Evolutionary conservation across 2,797 vertebrate species (phyloP), one percentile per base, ranked within the genome.

Genomic region (Macropodus opercularis): DNA sequence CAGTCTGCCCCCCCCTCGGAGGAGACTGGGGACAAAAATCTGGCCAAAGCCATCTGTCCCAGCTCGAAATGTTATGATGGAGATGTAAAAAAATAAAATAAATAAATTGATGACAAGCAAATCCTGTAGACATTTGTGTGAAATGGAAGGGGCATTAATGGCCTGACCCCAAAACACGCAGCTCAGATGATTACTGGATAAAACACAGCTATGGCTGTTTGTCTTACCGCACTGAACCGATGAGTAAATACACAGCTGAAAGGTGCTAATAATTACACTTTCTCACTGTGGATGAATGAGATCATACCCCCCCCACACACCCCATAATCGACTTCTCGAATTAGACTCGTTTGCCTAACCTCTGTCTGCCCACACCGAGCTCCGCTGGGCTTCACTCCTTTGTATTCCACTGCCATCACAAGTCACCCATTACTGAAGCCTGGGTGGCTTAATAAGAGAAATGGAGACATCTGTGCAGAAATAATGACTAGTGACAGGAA

Each of bases 1-100:
- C 80, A 78, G 65, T 62, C 55, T 86, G 79, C 85, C 76, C 74
- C 72, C 72, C 80, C n/a, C n/a, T n/a, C 83, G 85, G 80, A 81
- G 70, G 80, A 46, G 67, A 75, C 72, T 48, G 42, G 46, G 51
- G 69, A 60, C 50, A 50, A 62, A 85, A 87, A 86, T 72, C 77
- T 79, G 83, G 54, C 61, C 67, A 11, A 26, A 42, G 41, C 86
- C 80, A 77, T 85, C 82, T 86, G 84, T 80, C 49, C 51, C 1
- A 18, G 18, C 67, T 75, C n/a, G n/a, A n/a, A n/a, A n/a, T n/a
- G n/a, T n/a, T n/a, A n/a, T n/a, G n/a, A n/a, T n/a, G n/a, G n/a
- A n/a, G n/a, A n/a, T n/a, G n/a, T n/a, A n/a, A n/a, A n/a, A n/a
- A n/a, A n/a, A n/a, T n/a, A n/a, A n/a, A n/a, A n/a, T n/a, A n/a